Evolutionary conservation across 2,113 vertebrate species (phyloP).

Genomic region (Gnathonemus echidnorhynchus): DNA sequence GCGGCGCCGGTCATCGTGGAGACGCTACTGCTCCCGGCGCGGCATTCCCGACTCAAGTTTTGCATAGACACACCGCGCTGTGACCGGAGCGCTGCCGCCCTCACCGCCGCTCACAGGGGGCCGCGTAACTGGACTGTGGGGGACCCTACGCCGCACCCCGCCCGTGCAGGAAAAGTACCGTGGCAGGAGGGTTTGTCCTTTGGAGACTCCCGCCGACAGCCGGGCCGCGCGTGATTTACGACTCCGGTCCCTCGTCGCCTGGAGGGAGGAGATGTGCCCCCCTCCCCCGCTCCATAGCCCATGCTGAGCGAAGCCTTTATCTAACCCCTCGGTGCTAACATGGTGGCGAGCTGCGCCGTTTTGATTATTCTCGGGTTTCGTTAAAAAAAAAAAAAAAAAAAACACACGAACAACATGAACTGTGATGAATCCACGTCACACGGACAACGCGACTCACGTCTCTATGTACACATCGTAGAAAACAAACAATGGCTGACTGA

Average conservation of each 20-base stretch:
- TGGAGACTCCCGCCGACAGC: conserved; percentile 56
- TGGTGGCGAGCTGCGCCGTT: neutral
- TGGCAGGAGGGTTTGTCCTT: conserved; percentile 49
- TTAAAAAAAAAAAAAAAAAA: conserved; percentile 14
- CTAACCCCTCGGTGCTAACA: conserved; percentile 38
- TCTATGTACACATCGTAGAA: conserved; percentile 48
- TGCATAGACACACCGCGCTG: conserved; percentile 50
- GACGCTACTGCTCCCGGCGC: neutral
- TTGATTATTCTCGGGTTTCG: conserved; percentile 6
- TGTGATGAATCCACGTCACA: conserved; percentile 33
- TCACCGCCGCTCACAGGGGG: conserved; percentile 29
- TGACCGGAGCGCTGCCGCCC: neutral
- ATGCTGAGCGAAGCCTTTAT: conserved; percentile 62
- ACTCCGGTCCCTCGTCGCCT: conserved; percentile 47
- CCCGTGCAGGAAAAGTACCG: conserved; percentile 32
- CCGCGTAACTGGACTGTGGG: conserved; percentile 49
- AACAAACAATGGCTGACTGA: conserved; percentile 49
- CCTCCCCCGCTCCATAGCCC: conserved; percentile 53
- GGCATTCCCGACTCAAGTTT: conserved; percentile 29
- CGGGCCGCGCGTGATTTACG: conserved; percentile 63
- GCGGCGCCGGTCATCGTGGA: too few species aligned
- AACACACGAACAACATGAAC: conserved; percentile 1
- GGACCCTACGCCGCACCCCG: neutral
- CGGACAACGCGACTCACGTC: conserved; percentile 39
- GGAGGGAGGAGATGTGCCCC: conserved; percentile 49